Percentiles rank a stretch among this genome's conserved stretches.
phyloP scores from a whole-genome alignment of 2,797 vertebrate species.

The Aphelocoma californica region DNA sequence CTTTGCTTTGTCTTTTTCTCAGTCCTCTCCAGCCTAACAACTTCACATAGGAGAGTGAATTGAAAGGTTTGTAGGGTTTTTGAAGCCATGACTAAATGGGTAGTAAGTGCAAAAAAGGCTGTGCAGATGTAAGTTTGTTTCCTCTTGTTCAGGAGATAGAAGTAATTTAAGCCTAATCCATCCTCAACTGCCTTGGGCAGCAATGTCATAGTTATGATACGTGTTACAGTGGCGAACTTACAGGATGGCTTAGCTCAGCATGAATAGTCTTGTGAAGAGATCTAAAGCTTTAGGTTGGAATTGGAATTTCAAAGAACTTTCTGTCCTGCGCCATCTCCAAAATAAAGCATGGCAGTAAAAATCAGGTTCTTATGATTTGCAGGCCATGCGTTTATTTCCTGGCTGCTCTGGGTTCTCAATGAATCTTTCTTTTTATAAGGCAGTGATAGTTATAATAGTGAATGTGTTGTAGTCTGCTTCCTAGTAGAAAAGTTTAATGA shows the following conservation, averaged over 20 bases:
- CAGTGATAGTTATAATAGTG: not conserved
- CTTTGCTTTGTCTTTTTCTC: not conserved
- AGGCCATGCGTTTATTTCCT: not conserved
- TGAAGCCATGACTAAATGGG: not conserved
- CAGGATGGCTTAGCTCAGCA: not conserved
- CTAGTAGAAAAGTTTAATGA: not conserved
- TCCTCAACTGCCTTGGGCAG: not conserved
- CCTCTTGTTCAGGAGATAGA: not conserved
- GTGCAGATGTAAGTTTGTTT: not conserved
- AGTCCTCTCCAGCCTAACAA: not conserved
- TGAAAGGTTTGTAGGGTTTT: not conserved
- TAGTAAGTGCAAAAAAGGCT: not conserved
- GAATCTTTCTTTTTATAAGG: not conserved
- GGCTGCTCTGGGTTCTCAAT: not conserved
- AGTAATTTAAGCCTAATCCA: not conserved
- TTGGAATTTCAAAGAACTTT: not conserved
- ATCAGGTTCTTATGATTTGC: not conserved
- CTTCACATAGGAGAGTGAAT: not conserved
- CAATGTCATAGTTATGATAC: not conserved
- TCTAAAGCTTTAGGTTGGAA: not conserved
- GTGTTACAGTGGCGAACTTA: not conserved
- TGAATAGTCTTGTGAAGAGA: not conserved
- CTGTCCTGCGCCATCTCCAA: not conserved
- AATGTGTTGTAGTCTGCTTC: not conserved
- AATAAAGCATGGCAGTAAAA: not conserved